Base-by-base conservation (phyloP, 1,140 invertebrate genomes). In the Notospermus geniculatus region DNA sequence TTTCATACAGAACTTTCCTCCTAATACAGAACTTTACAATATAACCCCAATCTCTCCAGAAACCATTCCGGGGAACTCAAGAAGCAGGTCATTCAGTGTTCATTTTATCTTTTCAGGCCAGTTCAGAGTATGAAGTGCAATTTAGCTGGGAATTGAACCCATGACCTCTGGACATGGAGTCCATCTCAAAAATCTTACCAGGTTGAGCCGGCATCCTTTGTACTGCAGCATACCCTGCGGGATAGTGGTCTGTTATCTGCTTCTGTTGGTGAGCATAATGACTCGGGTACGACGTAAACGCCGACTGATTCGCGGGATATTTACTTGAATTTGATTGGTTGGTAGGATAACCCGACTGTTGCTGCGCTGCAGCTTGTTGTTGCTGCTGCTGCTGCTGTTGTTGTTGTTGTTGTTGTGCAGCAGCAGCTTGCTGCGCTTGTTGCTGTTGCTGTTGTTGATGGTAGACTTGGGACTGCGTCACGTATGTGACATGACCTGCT, bases 281-380 rank as follows among this genome's bases (percentile, higher is more conserved):
- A 57, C 58, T 70, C 0, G 71, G 71, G 63, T 79, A 79, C 9
- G 74, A 68, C 4, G 68, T 70, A 64, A 79, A 79, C 15, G 77
- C 75, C 53, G 76, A 78, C 58, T 74, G 75, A 32, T 64, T 63
- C 59, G 15, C 63, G 59, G 57, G 29, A 52, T 76, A 76, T 60
- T 77, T 77, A 17, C 65, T 64, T 19, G 64, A 60, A 22, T 65
- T 63, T 19, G 74, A 68, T 63, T 76, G 75, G 45, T 68, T 69
- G n/a, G 64, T 62, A 2, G 71, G 60, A 30, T 71, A 72, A 4
- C 57, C 57, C 0, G 59, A 64, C 25, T 66, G 25, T 11, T 36
- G 56, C 32, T 17, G 15, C 4, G 32, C 32, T 7, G 32, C 32
- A 7, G 2, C 13, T 28, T 54, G 53, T 28, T 54, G 53, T 28